phyloP scores from a whole-genome alignment of 2,113 vertebrate genomes.

The Andinoacara biseriatus region DNA sequence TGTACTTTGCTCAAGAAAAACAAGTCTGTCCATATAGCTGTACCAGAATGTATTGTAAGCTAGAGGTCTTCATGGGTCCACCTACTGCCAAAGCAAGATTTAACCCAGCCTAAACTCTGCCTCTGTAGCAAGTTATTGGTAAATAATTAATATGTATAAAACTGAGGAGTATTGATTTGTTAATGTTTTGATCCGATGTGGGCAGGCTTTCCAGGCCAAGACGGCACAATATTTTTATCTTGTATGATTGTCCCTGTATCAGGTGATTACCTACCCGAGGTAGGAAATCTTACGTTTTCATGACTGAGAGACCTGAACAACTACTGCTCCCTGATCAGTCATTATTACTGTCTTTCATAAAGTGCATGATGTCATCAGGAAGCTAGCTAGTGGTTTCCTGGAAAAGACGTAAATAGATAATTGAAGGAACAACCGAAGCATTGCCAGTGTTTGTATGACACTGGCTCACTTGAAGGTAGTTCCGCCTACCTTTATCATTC shows the following conservation, averaged over 20 bases:
- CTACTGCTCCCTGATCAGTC: too few relatives aligned
- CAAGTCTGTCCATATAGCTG: neutral
- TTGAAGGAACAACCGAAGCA: neutral
- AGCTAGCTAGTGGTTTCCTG: neutral
- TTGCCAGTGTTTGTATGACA: neutral
- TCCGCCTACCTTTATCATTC: neutral
- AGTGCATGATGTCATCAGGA: neutral
- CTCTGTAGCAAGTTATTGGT: neutral
- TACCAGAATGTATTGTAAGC: neutral
- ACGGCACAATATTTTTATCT: neutral
- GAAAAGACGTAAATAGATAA: neutral
- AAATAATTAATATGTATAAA: neutral
- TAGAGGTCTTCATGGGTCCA: neutral
- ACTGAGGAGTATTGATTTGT: neutral
- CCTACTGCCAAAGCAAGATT: neutral
- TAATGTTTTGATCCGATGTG: neutral
- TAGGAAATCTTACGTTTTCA: neutral
- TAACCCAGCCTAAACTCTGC: neutral
- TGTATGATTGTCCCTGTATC: neutral
- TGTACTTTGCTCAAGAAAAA: constrained; percentile 10
- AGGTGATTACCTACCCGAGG: neutral
- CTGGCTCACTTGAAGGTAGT: neutral
- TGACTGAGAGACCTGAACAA: neutral
- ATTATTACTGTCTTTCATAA: too few relatives aligned
- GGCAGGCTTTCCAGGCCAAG: neutral